Evolutionary conservation across 2,888 invertebrate genomes (phyloP).

Genomic region (Flexamia atlantica): DNA sequence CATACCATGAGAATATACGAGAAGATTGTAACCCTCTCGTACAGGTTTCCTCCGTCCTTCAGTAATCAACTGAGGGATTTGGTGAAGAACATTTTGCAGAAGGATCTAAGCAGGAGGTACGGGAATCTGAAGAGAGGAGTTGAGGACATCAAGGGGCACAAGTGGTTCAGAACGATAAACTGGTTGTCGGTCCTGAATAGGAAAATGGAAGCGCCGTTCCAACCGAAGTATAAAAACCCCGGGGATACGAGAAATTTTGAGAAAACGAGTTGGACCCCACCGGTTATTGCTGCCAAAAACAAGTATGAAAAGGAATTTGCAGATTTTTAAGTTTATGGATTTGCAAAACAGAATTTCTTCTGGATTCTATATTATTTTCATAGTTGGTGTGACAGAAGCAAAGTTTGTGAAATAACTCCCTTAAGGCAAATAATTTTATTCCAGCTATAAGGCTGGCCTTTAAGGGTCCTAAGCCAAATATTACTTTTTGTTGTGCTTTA

Average conservation of each 20-base stretch:
- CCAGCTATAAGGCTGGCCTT: too few relatives aligned
- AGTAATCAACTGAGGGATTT: conserved; percentile 90
- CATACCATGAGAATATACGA: conserved; percentile 97
- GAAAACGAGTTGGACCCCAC: too few relatives aligned
- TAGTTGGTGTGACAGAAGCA: too few relatives aligned
- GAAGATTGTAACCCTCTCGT: conserved; percentile 94
- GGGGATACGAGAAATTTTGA: background rate
- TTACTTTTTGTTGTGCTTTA: too few relatives aligned
- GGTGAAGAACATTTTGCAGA: conserved; percentile 89
- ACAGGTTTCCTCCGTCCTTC: conserved; percentile 91
- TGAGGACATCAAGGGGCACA: conserved; percentile 92
- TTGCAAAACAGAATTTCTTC: too few relatives aligned
- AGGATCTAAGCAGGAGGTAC: conserved; percentile 87
- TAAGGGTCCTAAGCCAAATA: too few relatives aligned
- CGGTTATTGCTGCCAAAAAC: too few relatives aligned
- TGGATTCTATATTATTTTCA: too few relatives aligned
- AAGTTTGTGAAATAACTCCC: too few relatives aligned
- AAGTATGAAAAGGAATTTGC: too few relatives aligned
- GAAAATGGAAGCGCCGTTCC: conserved; percentile 74
- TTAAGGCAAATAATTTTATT: too few relatives aligned
- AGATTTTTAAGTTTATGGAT: too few relatives aligned
- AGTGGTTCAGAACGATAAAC: conserved; percentile 90
- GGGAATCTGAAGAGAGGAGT: conserved; percentile 92
- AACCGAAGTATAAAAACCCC: background rate
- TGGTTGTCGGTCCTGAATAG: conserved; percentile 91